Evolutionary conservation across 2,797 vertebrate species (phyloP).

Genomic region (Hoplostethus mediterraneus): DNA sequence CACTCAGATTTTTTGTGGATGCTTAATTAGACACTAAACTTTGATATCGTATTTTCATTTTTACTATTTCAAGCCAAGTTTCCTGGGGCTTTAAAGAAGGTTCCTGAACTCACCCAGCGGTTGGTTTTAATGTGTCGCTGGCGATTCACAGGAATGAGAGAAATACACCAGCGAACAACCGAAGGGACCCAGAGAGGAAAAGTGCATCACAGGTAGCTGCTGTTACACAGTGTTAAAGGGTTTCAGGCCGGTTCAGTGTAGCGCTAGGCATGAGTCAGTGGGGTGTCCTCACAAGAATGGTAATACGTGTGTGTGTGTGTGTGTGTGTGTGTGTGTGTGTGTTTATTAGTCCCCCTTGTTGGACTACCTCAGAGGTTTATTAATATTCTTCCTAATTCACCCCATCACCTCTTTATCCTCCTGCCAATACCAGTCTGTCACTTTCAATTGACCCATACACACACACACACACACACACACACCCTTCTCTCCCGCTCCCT

Average conservation of each 20-base stretch:
- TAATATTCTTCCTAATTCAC: constrained; percentile 70
- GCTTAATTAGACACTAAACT: too few species aligned
- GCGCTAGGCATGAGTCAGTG: not conserved
- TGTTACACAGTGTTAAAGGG: too few species aligned
- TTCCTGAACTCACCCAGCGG: too few species aligned
- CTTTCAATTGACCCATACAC: constrained; percentile 58
- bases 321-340: not conserved
- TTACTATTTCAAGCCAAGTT: too few species aligned
- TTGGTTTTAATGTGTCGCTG: too few species aligned
- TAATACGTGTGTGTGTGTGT: not conserved
- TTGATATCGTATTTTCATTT: too few species aligned
- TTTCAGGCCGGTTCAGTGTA: not conserved
- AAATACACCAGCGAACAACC: too few species aligned
- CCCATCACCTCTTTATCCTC: constrained; percentile 58
- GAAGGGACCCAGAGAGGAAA: too few species aligned
- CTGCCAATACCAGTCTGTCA: constrained; percentile 51
- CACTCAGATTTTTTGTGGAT: too few species aligned
- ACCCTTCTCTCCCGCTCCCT: not conserved
- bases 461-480: not conserved
- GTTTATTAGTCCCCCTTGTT: constrained; percentile 19
- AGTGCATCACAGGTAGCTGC: too few species aligned
- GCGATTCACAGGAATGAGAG: too few species aligned
- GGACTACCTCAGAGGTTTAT: constrained; percentile 58
- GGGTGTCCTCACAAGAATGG: not conserved
- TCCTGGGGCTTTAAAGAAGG: too few species aligned